phyloP scores from a whole-genome alignment of 2,113 vertebrate species.

The Osmerus eperlanus region DNA sequence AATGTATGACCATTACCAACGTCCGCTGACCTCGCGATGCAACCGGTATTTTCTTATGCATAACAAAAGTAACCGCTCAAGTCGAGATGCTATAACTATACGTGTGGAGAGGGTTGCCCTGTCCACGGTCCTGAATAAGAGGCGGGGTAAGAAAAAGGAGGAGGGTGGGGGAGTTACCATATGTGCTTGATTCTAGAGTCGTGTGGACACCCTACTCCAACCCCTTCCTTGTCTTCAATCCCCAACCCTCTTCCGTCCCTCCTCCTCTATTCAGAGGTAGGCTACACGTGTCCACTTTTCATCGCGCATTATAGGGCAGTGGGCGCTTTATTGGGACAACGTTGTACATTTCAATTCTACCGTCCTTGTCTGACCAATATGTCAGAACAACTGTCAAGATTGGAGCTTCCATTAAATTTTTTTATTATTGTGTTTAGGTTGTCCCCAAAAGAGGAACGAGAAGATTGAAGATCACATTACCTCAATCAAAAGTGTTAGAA shows the following conservation, averaged over 20 bases:
- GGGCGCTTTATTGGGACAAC: slow-evolving; percentile 46
- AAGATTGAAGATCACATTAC: no score
- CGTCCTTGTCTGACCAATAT: no score
- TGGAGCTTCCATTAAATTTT: no score
- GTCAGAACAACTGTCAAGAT: no score
- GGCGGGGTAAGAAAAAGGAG: no score
- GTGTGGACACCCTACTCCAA: slow-evolving; percentile 9
- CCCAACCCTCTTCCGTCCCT: slow-evolving; percentile 30
- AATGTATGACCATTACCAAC: slow-evolving; percentile 42
- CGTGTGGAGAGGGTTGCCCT: slow-evolving; percentile 49
- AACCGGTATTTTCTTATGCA: slow-evolving; percentile 44
- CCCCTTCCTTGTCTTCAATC: slow-evolving; percentile 32
- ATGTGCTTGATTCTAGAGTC: neutral
- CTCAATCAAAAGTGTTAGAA: no score
- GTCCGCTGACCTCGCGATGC: slow-evolving; percentile 62
- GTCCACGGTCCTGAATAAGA: slow-evolving; percentile 76
- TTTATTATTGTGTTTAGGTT: no score
- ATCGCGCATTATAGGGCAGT: slow-evolving; percentile 58
- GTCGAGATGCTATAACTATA: slow-evolving; percentile 11
- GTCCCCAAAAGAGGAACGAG: no score
- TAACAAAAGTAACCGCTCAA: slow-evolving; percentile 30
- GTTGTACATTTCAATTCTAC: slow-evolving; percentile 20
- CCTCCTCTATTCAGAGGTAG: slow-evolving; percentile 40
- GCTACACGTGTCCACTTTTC: slow-evolving; percentile 65
- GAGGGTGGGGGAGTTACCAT: slow-evolving; percentile 40